Base-by-base conservation (phyloP, 2,888 invertebrate species). In the Macrosiphum euphorbiae region DNA sequence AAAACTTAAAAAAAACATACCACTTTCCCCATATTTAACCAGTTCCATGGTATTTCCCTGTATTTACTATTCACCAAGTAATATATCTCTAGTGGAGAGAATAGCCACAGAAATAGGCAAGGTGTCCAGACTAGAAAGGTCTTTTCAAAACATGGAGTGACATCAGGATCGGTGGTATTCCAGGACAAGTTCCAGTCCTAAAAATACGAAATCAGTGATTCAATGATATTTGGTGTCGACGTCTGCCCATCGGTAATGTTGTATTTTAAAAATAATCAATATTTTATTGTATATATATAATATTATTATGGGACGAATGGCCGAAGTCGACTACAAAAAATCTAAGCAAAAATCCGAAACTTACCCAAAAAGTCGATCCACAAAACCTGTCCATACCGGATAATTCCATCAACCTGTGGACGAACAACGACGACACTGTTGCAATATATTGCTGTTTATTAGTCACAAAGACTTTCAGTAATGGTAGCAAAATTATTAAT, bases 111-210 rank as follows among this genome's bases (percentile, higher is more conserved):
- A 96, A 98, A 98, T 91, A 97, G 96, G 96, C 98, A 98, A 0
- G 99, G 99, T 78, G 97, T 96, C 99, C 99, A 99, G 90, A 98
- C 96, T 52, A 99, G 96, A 1, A 98, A 97, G 0, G 99, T 99
- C 96, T 98, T 97, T 96, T 99, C 98, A 96, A 99, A 99, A 96
- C 99, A 99, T 95, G 97, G 97, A 95, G 99, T 98, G 95, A 99
- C 96, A 95, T 98, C 97, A 67, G 99, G 99, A 96, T 97, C 97
- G 20, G 97, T 96, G 41, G 99, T 98, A 95, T 97, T 96, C 98
- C 98, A 98, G 94, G 98, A 97, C 95, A 97, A 95, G 95, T 97
- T 96, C 95, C 96, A 95, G 96, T 98, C 97, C 99, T 99, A 96
- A 95, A 97, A 97, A 95, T 95, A 95, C 13, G 35, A 58, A 58